Evolutionary conservation across 2,888 invertebrate genomes (phyloP).

Genomic region (Acronicta psi): DNA sequence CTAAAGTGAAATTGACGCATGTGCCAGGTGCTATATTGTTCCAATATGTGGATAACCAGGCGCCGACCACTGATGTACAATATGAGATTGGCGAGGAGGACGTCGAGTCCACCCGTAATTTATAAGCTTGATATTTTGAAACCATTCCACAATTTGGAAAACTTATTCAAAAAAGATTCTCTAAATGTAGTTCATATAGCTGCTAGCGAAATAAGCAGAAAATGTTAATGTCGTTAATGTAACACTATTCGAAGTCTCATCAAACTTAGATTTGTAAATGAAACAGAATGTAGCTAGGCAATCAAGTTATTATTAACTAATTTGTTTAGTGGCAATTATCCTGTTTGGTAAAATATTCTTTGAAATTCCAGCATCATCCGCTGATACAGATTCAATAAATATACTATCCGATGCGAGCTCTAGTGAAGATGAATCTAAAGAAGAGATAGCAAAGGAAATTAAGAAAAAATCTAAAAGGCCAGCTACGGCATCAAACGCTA

Average conservation of each 20-base stretch:
- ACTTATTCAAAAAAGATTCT: too few relatives aligned
- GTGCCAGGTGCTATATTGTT: constrained; percentile 76
- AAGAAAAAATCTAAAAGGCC: constrained; percentile 44
- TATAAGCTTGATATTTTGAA: not conserved
- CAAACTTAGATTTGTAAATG: too few relatives aligned
- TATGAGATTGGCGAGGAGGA: constrained; percentile 81
- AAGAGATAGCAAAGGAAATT: constrained; percentile 37
- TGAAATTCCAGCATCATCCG: constrained; percentile 69
- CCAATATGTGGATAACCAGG: constrained; percentile 69
- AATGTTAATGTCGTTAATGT: too few relatives aligned
- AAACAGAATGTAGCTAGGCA: too few relatives aligned
- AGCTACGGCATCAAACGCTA: constrained; percentile 39
- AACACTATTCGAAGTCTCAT: too few relatives aligned
- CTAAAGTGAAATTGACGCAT: constrained; percentile 74
- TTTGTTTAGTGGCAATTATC: too few relatives aligned
- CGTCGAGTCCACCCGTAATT: constrained; percentile 69
- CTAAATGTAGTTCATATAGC: too few relatives aligned
- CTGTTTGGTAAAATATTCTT: not conserved
- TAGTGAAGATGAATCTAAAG: constrained; percentile 59
- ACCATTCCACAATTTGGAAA: not conserved
- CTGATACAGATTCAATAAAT: constrained; percentile 70
- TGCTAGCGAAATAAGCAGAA: too few relatives aligned
- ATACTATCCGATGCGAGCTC: constrained; percentile 61
- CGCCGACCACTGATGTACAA: constrained; percentile 60
- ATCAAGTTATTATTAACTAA: too few relatives aligned